Evolutionary conservation across 2,113 vertebrate genomes (phyloP), one percentile per base, ranked within the genome.

Genomic region (Tringa solitaria): DNA sequence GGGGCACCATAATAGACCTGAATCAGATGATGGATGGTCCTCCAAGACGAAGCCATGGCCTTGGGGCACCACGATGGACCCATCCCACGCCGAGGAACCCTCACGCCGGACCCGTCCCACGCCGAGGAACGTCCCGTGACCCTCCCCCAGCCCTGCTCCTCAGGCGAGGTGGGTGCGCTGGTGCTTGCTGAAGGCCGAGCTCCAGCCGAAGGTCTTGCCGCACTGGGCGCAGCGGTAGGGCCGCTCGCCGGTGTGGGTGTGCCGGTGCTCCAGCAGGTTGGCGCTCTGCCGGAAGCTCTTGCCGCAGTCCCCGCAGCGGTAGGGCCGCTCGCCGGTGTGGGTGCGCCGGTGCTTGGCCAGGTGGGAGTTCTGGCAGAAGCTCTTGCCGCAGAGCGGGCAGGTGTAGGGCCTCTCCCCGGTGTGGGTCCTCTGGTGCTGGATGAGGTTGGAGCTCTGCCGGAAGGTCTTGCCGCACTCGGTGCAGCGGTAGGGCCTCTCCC

Each of bases 141-240:
- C 37, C 37, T 8, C 2, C 50, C 50, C 46, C 46, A 48, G 12
- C 22, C 48, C 46, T 21, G 46, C 21, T 48, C 46, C 23, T 84
- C 83, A 86, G 19, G 51, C 15, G 3, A 65, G 83, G 51, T 95
- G 95, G 63, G 89, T 83, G 23, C 86, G 51, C 50, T 91, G 93
- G 76, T 96, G 97, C 68, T 81, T 43, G 68, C 60, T 73, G 51
- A 81, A 72, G 5, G 68, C 77, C 32, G 69, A 95, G 94, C 90
- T 97, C 97, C 82, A 97, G 72, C 4, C 60, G 24, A 86, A 86
- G 59, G 77, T 81, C 35, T 89, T 81, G 30, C 88, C 92, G 9
- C 72, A 76, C 33, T 51, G 48, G 35, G 24, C 53, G 53, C 84
- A 86, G 43, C 61, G 51, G 84, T 68, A 85, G 37, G 81, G 81